Conservation (phyloP, 2,113 vertebrate genomes). For the Prunella fulvescens region DNA sequence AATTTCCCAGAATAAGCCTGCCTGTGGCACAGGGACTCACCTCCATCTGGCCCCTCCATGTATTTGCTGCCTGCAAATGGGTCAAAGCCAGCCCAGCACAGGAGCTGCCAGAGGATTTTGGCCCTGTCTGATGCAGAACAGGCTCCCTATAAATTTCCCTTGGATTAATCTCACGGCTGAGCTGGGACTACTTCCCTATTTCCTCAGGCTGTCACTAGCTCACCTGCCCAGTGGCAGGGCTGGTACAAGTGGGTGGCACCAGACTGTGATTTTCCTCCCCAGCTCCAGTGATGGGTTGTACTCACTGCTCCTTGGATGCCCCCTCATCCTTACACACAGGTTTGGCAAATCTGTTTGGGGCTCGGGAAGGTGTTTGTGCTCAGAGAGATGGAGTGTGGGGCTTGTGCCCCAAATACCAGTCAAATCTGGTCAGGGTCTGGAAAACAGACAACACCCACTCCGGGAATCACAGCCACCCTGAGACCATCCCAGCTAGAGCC, state of each 20-base stretch:
- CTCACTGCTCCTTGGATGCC: rapidly evolving
- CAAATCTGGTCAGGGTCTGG: neutral
- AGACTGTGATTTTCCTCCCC: neutral
- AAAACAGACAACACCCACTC: neutral
- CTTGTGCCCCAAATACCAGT: neutral
- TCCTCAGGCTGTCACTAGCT: neutral
- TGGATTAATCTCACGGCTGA: neutral
- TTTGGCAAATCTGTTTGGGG: neutral
- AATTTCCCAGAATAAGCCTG: neutral
- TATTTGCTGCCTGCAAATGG: neutral
- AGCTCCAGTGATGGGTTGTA: neutral
- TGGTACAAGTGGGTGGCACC: neutral
- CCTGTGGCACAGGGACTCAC: neutral
- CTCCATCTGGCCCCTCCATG: rapidly evolving
- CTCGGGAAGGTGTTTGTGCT: neutral
- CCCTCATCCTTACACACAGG: neutral
- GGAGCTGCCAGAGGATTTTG: neutral
- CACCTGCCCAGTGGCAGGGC: neutral
- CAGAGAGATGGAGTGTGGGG: neutral
- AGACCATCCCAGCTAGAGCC: rapidly evolving
- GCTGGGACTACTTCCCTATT: neutral
- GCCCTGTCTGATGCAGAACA: neutral
- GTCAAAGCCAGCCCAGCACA: rapidly evolving
- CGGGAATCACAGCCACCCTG: neutral
- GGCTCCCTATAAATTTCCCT: neutral